Base-by-base conservation (phyloP, 1,140 invertebrate species). In the Delia radicum region DNA sequence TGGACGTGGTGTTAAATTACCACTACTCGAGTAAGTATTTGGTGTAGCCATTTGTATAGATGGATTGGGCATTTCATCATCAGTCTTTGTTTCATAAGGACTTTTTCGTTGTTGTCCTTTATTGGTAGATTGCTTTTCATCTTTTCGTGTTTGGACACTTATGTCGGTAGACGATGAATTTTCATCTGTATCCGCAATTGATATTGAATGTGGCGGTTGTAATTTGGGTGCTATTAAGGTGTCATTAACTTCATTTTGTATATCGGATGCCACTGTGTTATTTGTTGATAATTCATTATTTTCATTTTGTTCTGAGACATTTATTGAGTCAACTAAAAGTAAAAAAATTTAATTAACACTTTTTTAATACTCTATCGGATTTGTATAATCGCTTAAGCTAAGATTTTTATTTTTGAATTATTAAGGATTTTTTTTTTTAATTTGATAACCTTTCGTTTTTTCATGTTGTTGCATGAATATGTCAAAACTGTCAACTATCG, bases 171-270 rank as follows among this genome's bases (percentile, higher is more conserved):
- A 89, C 2, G 89, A 89, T 0, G 90, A 88, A 55, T 91, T 90
- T 78, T 91, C 91, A 75, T 90, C 89, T 0, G 88, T 90, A 67
- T 90, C 89, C 0, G 86, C 87, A 29, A 84, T 76, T 3, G 78
- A 80, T 6, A 78, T 79, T 0, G 76, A 62, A 15, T 75, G 67
- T 10, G 77, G 27, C 3, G 69, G 28, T 12, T 67, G 24, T 63
- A 48, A 7, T 28, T 21, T 71, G 1, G 69, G n/a, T 31, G 29
- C 21, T 2, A 12, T 21, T 29, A 69, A 21, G 21, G 5, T 37
- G 7, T 69, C 29, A 2, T 4, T 21, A 5, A 10, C 12, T 69
- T 55, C 48, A 13, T 37, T 33, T 24, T 69, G 65, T 21, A 31
- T 21, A 24, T 69, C 65, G 2, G 6, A 6, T 6, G n/a, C n/a